phyloP scores from a whole-genome alignment of 2,113 vertebrate species.

The Gymnorhina tibicen region DNA sequence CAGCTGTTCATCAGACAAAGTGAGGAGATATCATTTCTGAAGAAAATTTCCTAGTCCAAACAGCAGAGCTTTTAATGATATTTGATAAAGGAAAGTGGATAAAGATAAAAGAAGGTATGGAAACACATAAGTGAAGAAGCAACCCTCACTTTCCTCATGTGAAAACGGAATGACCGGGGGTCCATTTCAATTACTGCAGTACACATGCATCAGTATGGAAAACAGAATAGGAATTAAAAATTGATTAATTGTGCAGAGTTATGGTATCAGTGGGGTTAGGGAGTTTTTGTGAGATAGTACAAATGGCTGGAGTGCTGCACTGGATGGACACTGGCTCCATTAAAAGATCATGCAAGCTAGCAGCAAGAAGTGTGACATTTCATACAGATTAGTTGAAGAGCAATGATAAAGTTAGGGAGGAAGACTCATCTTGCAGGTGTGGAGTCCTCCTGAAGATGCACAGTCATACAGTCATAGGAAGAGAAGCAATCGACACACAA shows the following conservation, averaged over 20 bases:
- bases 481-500: neutral
- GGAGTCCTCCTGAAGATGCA: neutral
- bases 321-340: neutral
- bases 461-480: neutral
- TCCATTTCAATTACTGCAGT: neutral
- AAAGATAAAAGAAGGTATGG: neutral
- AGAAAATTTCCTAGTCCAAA: neutral
- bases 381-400: neutral
- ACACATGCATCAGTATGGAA: neutral
- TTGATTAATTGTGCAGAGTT: neutral
- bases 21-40: neutral
- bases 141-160: neutral
- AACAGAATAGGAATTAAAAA: neutral
- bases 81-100: neutral
- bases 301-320: neutral
- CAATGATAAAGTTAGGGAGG: neutral
- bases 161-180: fast-evolving
- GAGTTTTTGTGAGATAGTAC: neutral
- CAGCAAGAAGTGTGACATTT: neutral
- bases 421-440: neutral
- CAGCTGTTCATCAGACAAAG: neutral
- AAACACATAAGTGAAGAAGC: neutral
- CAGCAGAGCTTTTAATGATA: neutral
- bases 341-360: neutral
- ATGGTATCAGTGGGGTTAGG: neutral